Evolutionary conservation across 2,797 vertebrate genomes (phyloP), one percentile per base, ranked within the genome.

Genomic region (Limnodromus scolopaceus): DNA sequence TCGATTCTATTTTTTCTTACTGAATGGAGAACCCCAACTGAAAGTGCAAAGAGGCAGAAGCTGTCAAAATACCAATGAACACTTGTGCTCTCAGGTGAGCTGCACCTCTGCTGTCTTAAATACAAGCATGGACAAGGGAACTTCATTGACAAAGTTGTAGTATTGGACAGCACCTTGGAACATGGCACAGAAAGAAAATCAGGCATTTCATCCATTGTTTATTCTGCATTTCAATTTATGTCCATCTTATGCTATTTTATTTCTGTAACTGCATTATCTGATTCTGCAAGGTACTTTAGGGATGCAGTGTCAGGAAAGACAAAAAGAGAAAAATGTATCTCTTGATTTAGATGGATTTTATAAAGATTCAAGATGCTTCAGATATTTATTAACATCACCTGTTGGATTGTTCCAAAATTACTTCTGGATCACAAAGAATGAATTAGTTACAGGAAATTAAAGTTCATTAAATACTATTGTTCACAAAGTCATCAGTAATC

Each of bases 401-500:
- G 23, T 80, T 79, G 18, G 46, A 60, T 63, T 91, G 77, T 69
- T 91, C 28, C 36, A 72, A 83, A 78, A 84, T 89, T 54, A 87
- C 57, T 88, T 96, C 63, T 41, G 58, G 39, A 83, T 84, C 70
- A 28, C 68, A 70, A 87, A 55, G 38, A 86, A 77, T 36, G 19
- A 86, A 87, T 89, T 72, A 74, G 72, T 61, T 86, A 55, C 36
- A 89, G 65, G 69, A 95, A 93, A 95, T 86, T 80, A 72, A 57
- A 79, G 36, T 79, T 89, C 61, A 87, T 94, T 82, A 92, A 80
- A 64, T 43, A 71, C 28, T 71, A 36, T 84, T 75, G 25, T 91
- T 93, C 71, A 82, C 41, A 84, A 84, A 93, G 45, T 64, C 83
- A 75, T 86, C 92, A 77, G 66, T 54, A 89, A 94, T 80, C 76